Evolutionary conservation across 2,888 invertebrate species (phyloP).

Genomic region (Dolomedes plantarius): DNA sequence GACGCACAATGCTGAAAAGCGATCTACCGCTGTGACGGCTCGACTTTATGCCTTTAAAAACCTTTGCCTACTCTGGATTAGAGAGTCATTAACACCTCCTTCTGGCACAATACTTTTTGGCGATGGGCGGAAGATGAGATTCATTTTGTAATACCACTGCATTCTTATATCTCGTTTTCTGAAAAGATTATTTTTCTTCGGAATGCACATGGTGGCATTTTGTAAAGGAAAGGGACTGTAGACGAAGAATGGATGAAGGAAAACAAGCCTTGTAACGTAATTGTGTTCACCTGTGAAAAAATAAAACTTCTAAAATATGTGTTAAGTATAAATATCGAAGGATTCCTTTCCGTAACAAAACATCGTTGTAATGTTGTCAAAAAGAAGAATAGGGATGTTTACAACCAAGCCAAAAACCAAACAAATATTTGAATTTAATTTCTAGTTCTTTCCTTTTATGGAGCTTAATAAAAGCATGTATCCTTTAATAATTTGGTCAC

Average conservation of each 20-base stretch:
- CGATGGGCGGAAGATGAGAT: conserved; percentile 24
- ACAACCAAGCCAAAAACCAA: no score
- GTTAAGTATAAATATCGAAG: no score
- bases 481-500: no score
- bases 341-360: no score
- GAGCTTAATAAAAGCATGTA: no score
- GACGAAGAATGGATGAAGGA: neutral
- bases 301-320: no score
- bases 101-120: neutral
- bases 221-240: neutral
- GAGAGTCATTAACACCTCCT: conserved; percentile 68
- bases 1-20: conserved; percentile 41
- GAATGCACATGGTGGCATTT: neutral
- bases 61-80: conserved; percentile 38
- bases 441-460: no score
- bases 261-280: neutral
- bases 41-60: conserved; percentile 41
- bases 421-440: no score
- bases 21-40: conserved; percentile 48
- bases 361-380: no score
- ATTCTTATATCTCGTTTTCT: neutral
- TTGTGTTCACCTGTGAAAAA: neutral
- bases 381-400: no score
- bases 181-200: neutral
- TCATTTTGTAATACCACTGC: neutral